Base-by-base conservation (phyloP, 2,888 invertebrate species). In the Diaphora mendica region DNA sequence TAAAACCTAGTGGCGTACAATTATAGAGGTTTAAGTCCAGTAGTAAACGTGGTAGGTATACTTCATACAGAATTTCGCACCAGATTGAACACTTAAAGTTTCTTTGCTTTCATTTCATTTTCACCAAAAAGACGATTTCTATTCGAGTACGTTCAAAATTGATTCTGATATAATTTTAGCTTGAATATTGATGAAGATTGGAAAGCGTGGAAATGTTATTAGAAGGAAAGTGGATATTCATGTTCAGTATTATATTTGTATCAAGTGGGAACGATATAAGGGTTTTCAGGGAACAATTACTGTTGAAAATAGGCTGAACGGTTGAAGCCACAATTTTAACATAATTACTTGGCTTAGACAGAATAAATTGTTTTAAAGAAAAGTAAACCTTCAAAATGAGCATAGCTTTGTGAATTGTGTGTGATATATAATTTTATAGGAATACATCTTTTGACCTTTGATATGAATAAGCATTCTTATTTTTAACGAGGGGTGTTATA, bases 91-190 rank as follows among this genome's bases (percentile, higher is more conserved):
- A 48, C 20, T 68, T 55, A 59, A 4, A 59, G 26, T 30, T 55
- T 35, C 26, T 55, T 68, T 55, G n/a, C 68, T 59, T 69, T 55
- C 35, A 4, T 55, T 35, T 35, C 68, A 55, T n/a, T 55, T 55
- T 23, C 15, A 35, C 13, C n/a, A 23, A 51, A 67, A 67, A 44
- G 44, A 67, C 26, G 66, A 20, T 44, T 17, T 4, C 30, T 67
- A 26, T 67, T 44, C 42, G 17, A 42, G 67, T 13, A 67, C 7
- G 26, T 48, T 33, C 33, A 23, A 67, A 67, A 67, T 67, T 67
- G 13, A 33, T 48, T 67, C 13, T 48, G 33, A 67, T 48, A 23
- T 30, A 20, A 30, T 48, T 67, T 67, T 48, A 33, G 67, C 3
- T 11, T 11, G 48, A 33, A 48, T 30, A 33, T 62, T 62, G 62